Evolutionary conservation across 2,888 invertebrate genomes (phyloP).

Genomic region (Perizoma flavofasciatum): DNA sequence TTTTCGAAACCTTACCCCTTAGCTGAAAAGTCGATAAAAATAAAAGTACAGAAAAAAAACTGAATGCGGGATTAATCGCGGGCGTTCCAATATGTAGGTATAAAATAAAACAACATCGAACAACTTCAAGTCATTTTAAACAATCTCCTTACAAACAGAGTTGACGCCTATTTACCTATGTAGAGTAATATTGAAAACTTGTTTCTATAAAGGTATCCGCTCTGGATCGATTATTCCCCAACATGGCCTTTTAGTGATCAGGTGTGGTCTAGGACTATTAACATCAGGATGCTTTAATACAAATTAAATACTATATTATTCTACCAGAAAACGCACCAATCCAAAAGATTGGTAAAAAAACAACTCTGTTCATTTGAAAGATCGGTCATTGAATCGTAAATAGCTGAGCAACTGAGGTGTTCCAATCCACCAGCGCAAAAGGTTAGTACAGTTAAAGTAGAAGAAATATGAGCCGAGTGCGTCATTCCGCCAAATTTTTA

Average conservation of each 20-base stretch:
- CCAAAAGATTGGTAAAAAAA: neutral
- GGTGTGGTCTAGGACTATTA: neutral
- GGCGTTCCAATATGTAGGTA: constrained; percentile 1
- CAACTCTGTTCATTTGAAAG: too few relatives aligned
- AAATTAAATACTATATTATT: too few relatives aligned
- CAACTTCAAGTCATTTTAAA: neutral
- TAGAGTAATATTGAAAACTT: constrained; percentile 16
- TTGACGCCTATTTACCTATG: constrained; percentile 11
- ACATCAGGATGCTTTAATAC: neutral
- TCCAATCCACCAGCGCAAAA: too few relatives aligned
- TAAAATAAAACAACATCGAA: constrained; percentile 4
- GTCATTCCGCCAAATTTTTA: too few relatives aligned
- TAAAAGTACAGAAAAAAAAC: too few relatives aligned
- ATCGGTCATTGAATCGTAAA: too few relatives aligned
- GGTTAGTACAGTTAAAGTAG: too few relatives aligned
- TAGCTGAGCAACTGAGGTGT: too few relatives aligned
- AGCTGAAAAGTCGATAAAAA: too few relatives aligned
- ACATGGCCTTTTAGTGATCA: constrained; percentile 17
- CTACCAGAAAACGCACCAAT: neutral
- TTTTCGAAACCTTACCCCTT: too few relatives aligned
- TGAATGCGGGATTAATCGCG: too few relatives aligned
- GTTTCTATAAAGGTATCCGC: constrained; percentile 14
- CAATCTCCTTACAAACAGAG: constrained; percentile 6
- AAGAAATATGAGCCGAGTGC: too few relatives aligned
- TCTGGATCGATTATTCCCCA: constrained; percentile 27